Evolutionary conservation across 2,888 invertebrate species (phyloP).

Genomic region (Xanthorhoe spadicearia): DNA sequence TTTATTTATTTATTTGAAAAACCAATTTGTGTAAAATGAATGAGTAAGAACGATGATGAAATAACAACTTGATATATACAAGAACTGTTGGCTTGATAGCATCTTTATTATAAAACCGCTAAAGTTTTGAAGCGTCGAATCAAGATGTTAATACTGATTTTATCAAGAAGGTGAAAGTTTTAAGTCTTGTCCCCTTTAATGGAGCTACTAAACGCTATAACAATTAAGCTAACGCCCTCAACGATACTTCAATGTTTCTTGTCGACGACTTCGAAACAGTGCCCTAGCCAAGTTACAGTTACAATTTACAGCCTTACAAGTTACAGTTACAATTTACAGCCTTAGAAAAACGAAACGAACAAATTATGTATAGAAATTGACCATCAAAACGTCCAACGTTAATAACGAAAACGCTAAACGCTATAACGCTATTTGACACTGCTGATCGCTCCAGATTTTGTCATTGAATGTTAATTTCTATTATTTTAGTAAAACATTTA

Average conservation of each 20-base stretch:
- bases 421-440: too few species aligned
- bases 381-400: too few species aligned
- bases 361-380: too few species aligned
- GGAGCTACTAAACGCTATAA: conserved; percentile 27
- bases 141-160: conserved; percentile 21
- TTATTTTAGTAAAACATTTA: too few species aligned
- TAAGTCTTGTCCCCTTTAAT: conserved; percentile 18
- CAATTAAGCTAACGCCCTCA: conserved; percentile 28
- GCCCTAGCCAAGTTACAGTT: background rate
- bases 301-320: too few species aligned
- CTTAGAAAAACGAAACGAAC: too few species aligned
- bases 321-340: too few species aligned
- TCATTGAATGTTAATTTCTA: too few species aligned
- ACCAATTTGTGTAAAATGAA: background rate
- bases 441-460: too few species aligned
- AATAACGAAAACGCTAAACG: too few species aligned
- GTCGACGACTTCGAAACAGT: conserved; percentile 27
- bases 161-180: conserved; percentile 25
- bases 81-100: background rate
- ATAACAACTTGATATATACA: background rate
- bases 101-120: background rate
- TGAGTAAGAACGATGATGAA: background rate
- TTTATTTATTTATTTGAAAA: too few species aligned
- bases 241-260: conserved; percentile 34
- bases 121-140: background rate